These are phyloP conservation scores for Danionella dracula DNA, from an alignment of 2,797 vertebrate species.

Conservation along the genomic window DNA sequence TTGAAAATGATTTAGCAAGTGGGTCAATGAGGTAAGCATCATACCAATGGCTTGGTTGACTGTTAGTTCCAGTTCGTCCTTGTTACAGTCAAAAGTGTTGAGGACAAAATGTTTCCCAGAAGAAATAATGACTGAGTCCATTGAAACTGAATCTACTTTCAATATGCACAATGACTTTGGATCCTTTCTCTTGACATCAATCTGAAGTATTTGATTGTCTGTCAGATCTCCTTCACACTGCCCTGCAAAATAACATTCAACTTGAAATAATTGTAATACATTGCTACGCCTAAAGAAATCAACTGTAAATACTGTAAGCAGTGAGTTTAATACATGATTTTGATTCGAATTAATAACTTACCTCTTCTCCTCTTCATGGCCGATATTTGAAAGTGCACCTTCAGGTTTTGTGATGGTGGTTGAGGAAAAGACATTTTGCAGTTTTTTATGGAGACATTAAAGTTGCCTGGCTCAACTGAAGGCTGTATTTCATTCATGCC, in stretches of 20 bases:
- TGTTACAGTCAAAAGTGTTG: slow-evolving; percentile 59
- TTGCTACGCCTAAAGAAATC: too few relatives aligned
- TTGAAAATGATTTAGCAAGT: too few relatives aligned
- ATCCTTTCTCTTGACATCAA: slow-evolving; percentile 54
- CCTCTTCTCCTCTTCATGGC: slow-evolving; percentile 50
- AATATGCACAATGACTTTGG: slow-evolving; percentile 56
- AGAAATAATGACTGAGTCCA: slow-evolving; percentile 45
- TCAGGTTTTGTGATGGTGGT: slow-evolving; percentile 44
- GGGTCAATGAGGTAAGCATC: not conserved
- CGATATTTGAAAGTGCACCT: slow-evolving; percentile 52
- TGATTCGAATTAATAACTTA: slow-evolving; percentile 32
- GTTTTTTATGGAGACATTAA: slow-evolving; percentile 62
- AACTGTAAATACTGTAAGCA: too few relatives aligned
- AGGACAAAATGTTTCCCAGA: slow-evolving; percentile 42
- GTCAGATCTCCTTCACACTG: slow-evolving; percentile 53
- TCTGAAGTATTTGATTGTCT: slow-evolving; percentile 33
- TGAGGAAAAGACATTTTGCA: slow-evolving; percentile 54
- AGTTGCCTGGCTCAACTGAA: slow-evolving; percentile 36
- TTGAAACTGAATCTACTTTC: slow-evolving; percentile 44
- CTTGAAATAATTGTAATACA: too few relatives aligned
- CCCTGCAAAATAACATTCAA: slow-evolving; percentile 44
- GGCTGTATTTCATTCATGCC: slow-evolving; percentile 47
- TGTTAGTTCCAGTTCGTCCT: slow-evolving; percentile 52
- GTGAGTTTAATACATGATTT: too few relatives aligned
- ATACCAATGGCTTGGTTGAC: slow-evolving; percentile 54